Base-by-base conservation (phyloP, 2,113 vertebrate genomes). In the Trematomus loennbergii region DNA sequence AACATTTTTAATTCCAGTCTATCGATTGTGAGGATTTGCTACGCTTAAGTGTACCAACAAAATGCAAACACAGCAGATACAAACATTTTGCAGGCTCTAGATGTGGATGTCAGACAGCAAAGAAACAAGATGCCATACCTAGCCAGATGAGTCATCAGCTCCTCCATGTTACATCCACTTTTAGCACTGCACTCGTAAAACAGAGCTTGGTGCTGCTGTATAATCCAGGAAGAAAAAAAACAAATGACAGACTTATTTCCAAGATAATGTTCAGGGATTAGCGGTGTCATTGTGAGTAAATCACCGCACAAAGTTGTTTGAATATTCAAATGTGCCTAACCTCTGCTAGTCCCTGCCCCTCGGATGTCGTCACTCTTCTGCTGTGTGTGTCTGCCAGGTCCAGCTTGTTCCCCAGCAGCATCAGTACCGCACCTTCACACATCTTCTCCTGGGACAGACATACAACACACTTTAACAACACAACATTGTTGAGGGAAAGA, bases 161-260 rank as follows among this genome's bases (percentile, higher is more conserved):
- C 94, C 55, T 88, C 84, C 69, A 96, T 76, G 83, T 96, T 96
- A 16, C 79, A 76, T 60, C 95, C 95, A 46, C 85, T 95, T 88
- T 92, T 93, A 0, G 94, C 95, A 0, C 96, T 97, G 92, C 96
- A 97, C 91, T 97, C 95, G 0, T 95, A 96, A 92, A 97, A 97
- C 64, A 94, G 83, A 78, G 95, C 95, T 58, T 94, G 86, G 86
- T 96, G 95, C 55, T 96, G 94, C 96, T 97, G 94, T 57, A 68
- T 13, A 22, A 80, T 46, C 33, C 25, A 87, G 18, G 13, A 43
- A 9, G 15, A 18, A 63, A 60, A 67, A 60, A 15, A 22, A 50
- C 17, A n/a, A n/a, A 10, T 2, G 36, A 16, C 33, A 15, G 0
- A 46, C 50, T 29, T 36, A 9, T 46, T 45, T 74, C 0, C 74